Evolutionary conservation across 2,113 vertebrate species (phyloP).

Genomic region (Epinephelus lanceolatus): DNA sequence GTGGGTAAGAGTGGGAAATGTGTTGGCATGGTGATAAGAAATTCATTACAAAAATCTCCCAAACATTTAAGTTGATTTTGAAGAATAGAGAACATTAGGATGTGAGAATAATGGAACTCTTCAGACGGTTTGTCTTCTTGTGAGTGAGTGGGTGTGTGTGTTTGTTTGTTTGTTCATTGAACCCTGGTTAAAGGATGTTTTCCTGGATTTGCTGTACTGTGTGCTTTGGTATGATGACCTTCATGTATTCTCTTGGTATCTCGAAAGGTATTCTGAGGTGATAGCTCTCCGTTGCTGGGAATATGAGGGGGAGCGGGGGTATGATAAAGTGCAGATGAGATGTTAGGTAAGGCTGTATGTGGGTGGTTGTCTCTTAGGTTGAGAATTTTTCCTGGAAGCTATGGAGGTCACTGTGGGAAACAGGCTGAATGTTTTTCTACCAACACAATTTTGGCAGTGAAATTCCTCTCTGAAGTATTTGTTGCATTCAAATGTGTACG

Average conservation of each 20-base stretch:
- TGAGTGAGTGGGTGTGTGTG: constrained; percentile 12
- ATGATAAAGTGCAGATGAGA: constrained; percentile 47
- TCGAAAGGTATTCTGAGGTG: constrained; percentile 42
- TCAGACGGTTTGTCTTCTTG: not conserved
- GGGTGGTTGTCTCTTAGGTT: constrained; percentile 56
- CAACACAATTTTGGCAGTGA: constrained; percentile 29
- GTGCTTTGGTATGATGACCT: constrained; percentile 22
- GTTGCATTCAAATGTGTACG: not conserved
- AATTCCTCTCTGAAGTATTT: constrained; percentile 8
- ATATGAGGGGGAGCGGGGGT: constrained; percentile 7
- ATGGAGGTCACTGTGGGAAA: constrained; percentile 39
- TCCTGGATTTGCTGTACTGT: constrained; percentile 11
- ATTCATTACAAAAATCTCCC: not conserved
- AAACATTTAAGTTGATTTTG: not conserved
- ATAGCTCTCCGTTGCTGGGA: not conserved
- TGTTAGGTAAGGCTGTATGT: constrained; percentile 48
- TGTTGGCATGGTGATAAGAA: not conserved
- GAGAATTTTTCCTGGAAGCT: constrained; percentile 55
- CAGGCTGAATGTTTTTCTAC: not conserved
- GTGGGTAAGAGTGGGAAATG: not conserved
- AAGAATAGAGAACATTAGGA: not conserved
- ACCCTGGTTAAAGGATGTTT: constrained; percentile 43
- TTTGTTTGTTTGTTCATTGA: constrained; percentile 9
- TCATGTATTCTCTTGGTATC: constrained; percentile 9
- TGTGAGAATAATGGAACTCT: not conserved